A percentile compares a stretch with the other conserved stretches of the same genome.
These are phyloP conservation scores for Melanotaenia parkinsoni DNA, from an alignment of 2,797 vertebrate species.

Conservation along the genomic window DNA sequence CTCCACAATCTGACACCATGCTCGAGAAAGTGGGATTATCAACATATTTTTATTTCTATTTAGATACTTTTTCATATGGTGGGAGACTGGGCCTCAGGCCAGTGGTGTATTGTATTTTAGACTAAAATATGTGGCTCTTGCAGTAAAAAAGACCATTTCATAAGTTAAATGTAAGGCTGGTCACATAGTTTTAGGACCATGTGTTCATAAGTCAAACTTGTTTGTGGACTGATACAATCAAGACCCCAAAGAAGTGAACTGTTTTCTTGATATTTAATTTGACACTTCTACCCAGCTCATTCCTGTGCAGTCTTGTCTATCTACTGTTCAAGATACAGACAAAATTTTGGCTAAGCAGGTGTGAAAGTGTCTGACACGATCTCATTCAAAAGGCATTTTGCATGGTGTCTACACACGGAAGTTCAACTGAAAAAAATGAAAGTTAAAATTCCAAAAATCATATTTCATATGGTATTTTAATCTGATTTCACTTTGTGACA, in stretches of 20 bases:
- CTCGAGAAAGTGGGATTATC: slow-evolving; percentile 33
- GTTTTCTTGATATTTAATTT: not conserved
- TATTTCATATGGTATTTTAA: not conserved
- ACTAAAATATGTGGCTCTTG: not conserved
- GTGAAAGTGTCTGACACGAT: not conserved
- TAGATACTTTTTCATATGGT: slow-evolving; percentile 16
- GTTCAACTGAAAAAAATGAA: not conserved
- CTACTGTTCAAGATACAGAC: slow-evolving; percentile 2
- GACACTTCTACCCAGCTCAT: not conserved
- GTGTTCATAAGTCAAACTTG: not conserved
- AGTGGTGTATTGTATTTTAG: not conserved
- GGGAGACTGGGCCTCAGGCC: not conserved
- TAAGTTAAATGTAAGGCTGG: not conserved
- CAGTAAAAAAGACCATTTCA: not conserved
- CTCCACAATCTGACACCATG: slow-evolving; percentile 48
- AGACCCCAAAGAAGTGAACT: not conserved
- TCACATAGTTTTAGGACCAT: not conserved
- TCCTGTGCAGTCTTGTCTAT: not conserved
- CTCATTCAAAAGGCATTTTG: not conserved
- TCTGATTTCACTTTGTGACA: not conserved
- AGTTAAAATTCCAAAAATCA: not conserved
- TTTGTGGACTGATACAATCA: not conserved
- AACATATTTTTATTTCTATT: slow-evolving; percentile 36
- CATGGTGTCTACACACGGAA: not conserved
- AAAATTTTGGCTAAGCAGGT: not conserved